These are phyloP conservation scores for Gnathonemus echidnorhynchus DNA, from an alignment of 2,113 vertebrate genomes.

Conservation along the genomic window DNA sequence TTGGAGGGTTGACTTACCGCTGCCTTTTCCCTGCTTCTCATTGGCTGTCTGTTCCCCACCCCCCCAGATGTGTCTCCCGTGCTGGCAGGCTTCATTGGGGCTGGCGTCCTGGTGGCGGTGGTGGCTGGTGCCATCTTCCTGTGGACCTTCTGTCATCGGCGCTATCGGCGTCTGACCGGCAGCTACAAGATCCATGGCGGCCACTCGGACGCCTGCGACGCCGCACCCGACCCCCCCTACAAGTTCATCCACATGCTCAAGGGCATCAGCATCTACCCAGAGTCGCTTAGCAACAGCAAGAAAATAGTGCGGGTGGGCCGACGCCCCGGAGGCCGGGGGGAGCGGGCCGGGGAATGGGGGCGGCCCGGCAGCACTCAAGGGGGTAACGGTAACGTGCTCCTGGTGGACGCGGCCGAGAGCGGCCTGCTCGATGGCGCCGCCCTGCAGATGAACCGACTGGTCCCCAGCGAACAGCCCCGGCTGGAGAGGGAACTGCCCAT, in stretches of 20 bases:
- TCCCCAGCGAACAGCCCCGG: slow-evolving; percentile 33
- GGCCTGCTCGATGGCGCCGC: slow-evolving; percentile 56
- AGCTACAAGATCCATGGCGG: slow-evolving; percentile 63
- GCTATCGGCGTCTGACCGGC: slow-evolving; percentile 69
- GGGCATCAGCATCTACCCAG: slow-evolving; percentile 95
- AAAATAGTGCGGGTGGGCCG: slow-evolving; percentile 65
- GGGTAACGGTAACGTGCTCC: slow-evolving; percentile 43
- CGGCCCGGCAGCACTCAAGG: background rate
- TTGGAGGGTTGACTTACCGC: background rate
- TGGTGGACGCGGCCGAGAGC: slow-evolving; percentile 67
- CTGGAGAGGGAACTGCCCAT: slow-evolving; percentile 72
- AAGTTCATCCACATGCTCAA: slow-evolving; percentile 98
- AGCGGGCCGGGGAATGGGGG: slow-evolving; percentile 27
- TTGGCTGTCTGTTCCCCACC: background rate
- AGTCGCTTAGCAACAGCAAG: slow-evolving; percentile 85
- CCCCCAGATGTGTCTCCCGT: slow-evolving; percentile 84
- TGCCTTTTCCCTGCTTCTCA: background rate
- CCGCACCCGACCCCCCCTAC: slow-evolving; percentile 70
- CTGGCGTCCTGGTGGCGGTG: slow-evolving; percentile 79
- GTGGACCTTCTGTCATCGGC: slow-evolving; percentile 91
- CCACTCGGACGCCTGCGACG: slow-evolving; percentile 50
- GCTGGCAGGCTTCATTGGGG: slow-evolving; percentile 86
- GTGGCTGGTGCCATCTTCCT: slow-evolving; percentile 80
- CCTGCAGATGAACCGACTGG: slow-evolving; percentile 55
- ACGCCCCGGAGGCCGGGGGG: slow-evolving; percentile 31